These are phyloP conservation scores for Kuschelorhynchus macadamiae DNA, from an alignment of 2,888 invertebrate species.

Conservation along the genomic window DNA sequence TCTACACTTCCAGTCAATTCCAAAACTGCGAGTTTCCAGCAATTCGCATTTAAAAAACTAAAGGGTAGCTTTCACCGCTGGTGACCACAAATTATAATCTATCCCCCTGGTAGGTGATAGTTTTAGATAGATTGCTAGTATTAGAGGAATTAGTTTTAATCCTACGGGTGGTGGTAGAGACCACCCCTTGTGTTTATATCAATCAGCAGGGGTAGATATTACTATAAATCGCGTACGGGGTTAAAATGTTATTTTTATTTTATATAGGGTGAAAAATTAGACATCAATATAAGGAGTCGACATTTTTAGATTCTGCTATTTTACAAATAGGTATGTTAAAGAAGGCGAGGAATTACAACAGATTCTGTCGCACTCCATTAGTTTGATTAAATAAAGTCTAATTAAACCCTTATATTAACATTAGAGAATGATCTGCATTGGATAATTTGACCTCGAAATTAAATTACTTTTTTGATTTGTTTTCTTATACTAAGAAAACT, in stretches of 20 bases:
- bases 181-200: slow-evolving; percentile 38
- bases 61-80: slow-evolving; percentile 38
- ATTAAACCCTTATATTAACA: too few species aligned
- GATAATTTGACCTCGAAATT: too few species aligned
- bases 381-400: too few species aligned
- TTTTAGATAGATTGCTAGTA: slow-evolving; percentile 34
- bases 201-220: slow-evolving; percentile 21
- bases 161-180: slow-evolving; percentile 40
- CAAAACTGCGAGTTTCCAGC: slow-evolving; percentile 26
- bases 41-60: slow-evolving; percentile 24
- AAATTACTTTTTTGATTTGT: too few species aligned
- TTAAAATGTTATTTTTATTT: too few species aligned
- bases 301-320: too few species aligned
- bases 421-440: too few species aligned
- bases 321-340: too few species aligned
- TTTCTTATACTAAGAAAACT: too few species aligned
- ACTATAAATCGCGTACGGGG: neutral
- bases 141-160: slow-evolving; percentile 42
- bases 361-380: too few species aligned
- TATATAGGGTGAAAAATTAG: slow-evolving; percentile 13
- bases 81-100: slow-evolving; percentile 40
- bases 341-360: neutral
- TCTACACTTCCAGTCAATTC: slow-evolving; percentile 32
- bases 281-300: too few species aligned
- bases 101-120: slow-evolving; percentile 30